A percentile compares a stretch with the other conserved stretches of the same genome.
Conservation (phyloP, 2,113 vertebrate genomes). For the Noturus placidus region DNA sequence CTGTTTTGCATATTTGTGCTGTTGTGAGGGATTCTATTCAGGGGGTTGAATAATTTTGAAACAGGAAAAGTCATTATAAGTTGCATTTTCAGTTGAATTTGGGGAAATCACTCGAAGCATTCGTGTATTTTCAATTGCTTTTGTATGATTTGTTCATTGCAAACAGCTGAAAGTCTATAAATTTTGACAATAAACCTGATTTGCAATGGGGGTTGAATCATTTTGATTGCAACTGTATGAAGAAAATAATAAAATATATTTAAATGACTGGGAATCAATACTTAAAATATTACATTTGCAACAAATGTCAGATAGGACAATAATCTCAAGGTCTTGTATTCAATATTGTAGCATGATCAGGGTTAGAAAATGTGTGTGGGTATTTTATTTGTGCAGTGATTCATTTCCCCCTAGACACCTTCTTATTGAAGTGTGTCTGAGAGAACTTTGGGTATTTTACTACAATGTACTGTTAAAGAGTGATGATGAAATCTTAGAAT, state of each 20-base stretch:
- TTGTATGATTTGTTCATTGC: no score
- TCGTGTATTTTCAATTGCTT: no score
- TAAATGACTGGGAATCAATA: not conserved
- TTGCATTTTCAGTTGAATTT: no score
- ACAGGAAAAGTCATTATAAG: no score
- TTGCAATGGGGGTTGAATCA: no score
- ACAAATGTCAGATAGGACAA: not conserved
- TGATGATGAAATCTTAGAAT: slow-evolving; percentile 35
- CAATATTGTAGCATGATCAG: not conserved
- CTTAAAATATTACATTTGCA: not conserved
- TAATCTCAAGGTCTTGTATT: not conserved
- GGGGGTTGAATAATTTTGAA: no score
- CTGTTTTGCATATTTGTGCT: no score
- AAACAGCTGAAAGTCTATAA: no score
- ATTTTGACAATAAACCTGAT: no score
- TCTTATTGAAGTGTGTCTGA: not conserved
- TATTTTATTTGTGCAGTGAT: not conserved
- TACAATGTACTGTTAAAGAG: slow-evolving; percentile 20
- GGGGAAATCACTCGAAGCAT: no score
- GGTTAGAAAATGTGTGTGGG: not conserved
- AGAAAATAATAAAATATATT: not conserved
- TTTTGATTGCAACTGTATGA: not conserved
- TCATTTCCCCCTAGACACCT: not conserved
- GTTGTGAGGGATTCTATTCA: no score
- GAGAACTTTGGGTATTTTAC: slow-evolving; percentile 13